Conservation (phyloP, 2,888 invertebrate species). For the Trilocha varians region DNA sequence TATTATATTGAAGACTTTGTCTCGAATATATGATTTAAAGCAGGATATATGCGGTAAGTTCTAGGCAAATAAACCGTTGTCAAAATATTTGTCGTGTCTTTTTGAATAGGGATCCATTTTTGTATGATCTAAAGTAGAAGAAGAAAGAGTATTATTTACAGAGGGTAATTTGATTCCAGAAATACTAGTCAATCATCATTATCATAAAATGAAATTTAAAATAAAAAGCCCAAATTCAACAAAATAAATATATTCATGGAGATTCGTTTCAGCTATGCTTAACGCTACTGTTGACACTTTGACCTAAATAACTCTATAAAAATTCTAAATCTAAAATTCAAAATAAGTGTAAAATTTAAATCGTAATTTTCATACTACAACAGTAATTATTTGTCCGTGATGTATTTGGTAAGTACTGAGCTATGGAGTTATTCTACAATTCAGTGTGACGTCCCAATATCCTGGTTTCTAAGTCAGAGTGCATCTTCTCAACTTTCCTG, state of each 20-base stretch:
- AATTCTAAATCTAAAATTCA: too few species aligned
- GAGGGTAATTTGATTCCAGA: neutral
- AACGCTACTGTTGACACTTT: too few species aligned
- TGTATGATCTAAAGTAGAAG: slow-evolving; percentile 1
- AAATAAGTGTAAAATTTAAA: too few species aligned
- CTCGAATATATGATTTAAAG: slow-evolving; percentile 61
- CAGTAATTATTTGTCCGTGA: too few species aligned
- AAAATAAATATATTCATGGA: neutral
- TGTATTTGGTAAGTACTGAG: too few species aligned
- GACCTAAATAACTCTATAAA: too few species aligned
- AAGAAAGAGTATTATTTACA: slow-evolving; percentile 1
- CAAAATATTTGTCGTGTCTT: slow-evolving; percentile 54
- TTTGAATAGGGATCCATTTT: slow-evolving; percentile 43
- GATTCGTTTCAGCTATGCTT: neutral
- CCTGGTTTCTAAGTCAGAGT: slow-evolving; percentile 82
- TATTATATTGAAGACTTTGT: slow-evolving; percentile 61
- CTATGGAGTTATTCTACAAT: slow-evolving; percentile 60
- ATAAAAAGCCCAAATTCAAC: too few species aligned
- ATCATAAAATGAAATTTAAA: neutral
- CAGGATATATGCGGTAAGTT: slow-evolving; percentile 62
- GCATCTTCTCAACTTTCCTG: slow-evolving; percentile 88
- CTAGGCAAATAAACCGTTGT: slow-evolving; percentile 68
- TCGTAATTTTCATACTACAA: too few species aligned
- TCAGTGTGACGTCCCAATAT: slow-evolving; percentile 85
- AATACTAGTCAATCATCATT: neutral